phyloP scores from a whole-genome alignment of 2,888 invertebrate species.

The Epinotia bilunana region DNA sequence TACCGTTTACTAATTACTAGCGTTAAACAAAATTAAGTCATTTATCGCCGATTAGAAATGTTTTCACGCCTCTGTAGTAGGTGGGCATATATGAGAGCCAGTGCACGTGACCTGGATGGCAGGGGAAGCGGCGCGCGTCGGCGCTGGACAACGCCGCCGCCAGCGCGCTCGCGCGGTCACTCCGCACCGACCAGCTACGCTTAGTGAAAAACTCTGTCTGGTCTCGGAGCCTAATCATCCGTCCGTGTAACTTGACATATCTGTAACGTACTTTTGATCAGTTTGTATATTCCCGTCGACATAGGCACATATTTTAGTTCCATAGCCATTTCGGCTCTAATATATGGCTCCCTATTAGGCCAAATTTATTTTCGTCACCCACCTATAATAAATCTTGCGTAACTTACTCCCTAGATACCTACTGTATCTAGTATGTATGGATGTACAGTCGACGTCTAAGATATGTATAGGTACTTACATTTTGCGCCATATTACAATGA shows the following conservation, averaged over 20 bases:
- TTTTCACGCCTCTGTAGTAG: slow-evolving; percentile 2
- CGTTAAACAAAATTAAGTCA: not conserved
- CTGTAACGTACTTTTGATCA: not conserved
- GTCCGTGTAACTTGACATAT: not conserved
- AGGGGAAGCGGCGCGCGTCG: slow-evolving; percentile 14
- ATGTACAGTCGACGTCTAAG: no score
- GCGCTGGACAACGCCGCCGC: not conserved
- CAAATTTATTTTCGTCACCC: not conserved
- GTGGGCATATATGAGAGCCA: slow-evolving; percentile 2
- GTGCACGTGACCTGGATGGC: not conserved
- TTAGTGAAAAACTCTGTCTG: not conserved
- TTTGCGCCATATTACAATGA: no score
- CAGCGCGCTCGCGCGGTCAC: slow-evolving; percentile 9
- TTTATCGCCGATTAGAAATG: not conserved
- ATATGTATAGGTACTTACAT: no score
- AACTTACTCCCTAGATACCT: no score
- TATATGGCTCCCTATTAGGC: no score
- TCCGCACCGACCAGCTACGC: not conserved
- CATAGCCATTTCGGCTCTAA: not conserved
- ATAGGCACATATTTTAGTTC: not conserved
- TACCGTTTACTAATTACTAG: no score
- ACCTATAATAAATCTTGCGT: no score
- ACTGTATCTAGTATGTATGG: no score
- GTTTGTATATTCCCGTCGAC: not conserved
- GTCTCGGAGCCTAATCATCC: not conserved